Evolutionary conservation across 2,888 invertebrate species (phyloP).

Genomic region (Ganaspis brasiliensis): DNA sequence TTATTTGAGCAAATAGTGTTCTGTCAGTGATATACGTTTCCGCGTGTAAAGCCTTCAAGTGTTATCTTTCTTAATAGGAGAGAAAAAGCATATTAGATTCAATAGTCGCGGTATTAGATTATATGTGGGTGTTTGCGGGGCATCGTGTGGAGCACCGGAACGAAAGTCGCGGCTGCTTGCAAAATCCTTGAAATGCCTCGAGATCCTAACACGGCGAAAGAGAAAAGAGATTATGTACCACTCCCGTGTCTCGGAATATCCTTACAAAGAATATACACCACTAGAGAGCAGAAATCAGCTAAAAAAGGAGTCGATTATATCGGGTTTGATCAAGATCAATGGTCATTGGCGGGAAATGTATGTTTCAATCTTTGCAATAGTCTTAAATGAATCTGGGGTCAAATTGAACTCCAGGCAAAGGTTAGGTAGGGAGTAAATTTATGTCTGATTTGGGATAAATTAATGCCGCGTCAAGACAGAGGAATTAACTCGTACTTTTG

Average conservation of each 20-base stretch:
- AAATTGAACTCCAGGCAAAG: slow-evolving; percentile 45
- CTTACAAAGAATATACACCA: neutral
- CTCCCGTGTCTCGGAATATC: slow-evolving; percentile 45
- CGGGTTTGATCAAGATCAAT: slow-evolving; percentile 44
- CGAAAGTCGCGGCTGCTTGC: slow-evolving; percentile 69
- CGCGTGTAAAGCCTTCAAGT: neutral
- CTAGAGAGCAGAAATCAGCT: neutral
- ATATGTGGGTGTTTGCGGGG: slow-evolving; percentile 65
- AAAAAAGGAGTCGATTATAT: too few relatives aligned
- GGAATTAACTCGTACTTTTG: too few relatives aligned
- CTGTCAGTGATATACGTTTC: slow-evolving; percentile 4
- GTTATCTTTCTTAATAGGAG: neutral
- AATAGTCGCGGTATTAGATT: slow-evolving; percentile 55
- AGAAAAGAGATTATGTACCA: slow-evolving; percentile 60
- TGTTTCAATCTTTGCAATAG: slow-evolving; percentile 40
- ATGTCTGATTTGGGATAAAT: too few relatives aligned
- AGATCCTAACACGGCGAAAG: slow-evolving; percentile 64
- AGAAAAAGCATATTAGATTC: slow-evolving; percentile 21
- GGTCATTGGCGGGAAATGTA: slow-evolving; percentile 41
- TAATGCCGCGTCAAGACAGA: too few relatives aligned
- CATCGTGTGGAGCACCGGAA: slow-evolving; percentile 70
- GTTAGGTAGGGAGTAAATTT: too few relatives aligned
- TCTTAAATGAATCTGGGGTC: slow-evolving; percentile 48
- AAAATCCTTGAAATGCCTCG: slow-evolving; percentile 73
- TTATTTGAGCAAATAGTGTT: neutral